Evolutionary conservation across 2,113 vertebrate genomes (phyloP).

Genomic region (Chaenogobius annularis): DNA sequence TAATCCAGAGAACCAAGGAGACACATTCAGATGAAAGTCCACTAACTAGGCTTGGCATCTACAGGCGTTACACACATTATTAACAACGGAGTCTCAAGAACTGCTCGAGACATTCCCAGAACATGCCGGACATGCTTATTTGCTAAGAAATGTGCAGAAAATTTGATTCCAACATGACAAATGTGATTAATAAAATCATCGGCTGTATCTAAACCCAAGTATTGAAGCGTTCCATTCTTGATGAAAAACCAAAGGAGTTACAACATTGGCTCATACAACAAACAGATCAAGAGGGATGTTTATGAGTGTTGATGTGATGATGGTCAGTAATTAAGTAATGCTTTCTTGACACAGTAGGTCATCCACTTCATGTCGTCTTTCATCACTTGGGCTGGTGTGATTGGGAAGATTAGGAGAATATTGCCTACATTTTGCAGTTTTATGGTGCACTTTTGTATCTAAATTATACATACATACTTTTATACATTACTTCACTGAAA

Average conservation of each 20-base stretch:
- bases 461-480: no score
- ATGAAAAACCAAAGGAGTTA: background rate
- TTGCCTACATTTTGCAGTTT: no score
- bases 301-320: no score
- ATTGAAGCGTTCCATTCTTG: background rate
- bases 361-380: no score
- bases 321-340: background rate
- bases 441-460: no score
- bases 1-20: constrained; percentile 43
- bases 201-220: background rate
- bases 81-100: background rate
- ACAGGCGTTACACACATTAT: constrained; percentile 5
- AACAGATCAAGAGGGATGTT: background rate
- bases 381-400: no score
- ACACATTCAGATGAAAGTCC: constrained; percentile 46
- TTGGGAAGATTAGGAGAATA: no score
- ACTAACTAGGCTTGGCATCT: constrained; percentile 27
- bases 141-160: background rate
- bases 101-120: background rate
- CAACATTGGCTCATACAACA: background rate
- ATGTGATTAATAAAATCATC: background rate
- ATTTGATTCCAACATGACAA: background rate
- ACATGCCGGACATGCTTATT: background rate
- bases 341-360: background rate
- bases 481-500: no score